Base-by-base conservation (phyloP, 2,113 vertebrate species). In the Pelobates fuscus region DNA sequence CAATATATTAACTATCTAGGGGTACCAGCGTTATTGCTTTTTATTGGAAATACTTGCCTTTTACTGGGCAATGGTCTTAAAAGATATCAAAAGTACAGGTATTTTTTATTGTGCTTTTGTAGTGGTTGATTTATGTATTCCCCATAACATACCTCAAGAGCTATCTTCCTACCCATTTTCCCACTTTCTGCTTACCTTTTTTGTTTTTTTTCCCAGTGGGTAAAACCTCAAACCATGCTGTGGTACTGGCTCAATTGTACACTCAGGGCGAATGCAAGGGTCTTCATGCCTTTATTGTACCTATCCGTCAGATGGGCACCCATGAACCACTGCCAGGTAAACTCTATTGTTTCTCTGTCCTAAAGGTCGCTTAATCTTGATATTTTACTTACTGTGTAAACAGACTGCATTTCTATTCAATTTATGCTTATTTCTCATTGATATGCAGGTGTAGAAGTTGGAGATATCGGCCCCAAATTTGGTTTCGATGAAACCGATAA, bases 381-480 rank as follows among this genome's bases (percentile, higher is more conserved):
- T 30, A 43, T 26, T 8, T 67, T 26, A 25, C 24, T 3, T 59
- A 2, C 12, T 17, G 15, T 14, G 7, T 27, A 37, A 37, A 6
- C 10, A 37, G 10, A 37, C 10, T 32, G 4, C 0, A 10, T 37
- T 37, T 37, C 10, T 58, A 2, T 60, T 58, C 11, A 11, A 10
- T 11, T 11, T 8, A 11, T 25, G 7, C 11, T 27, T 7, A 77
- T 7, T 63, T 0, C 0, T 49, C 44, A 1, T 18, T 4, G 10
- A 5, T 2, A 17, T 32, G 17, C 77, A 99, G 97, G 97, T 11
- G 92, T 99, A 60, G 92, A 93, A 0, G 92, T 99, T 24, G 97
- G 97, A 7, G 97, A 99, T 77, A 99, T 99, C 0, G 97, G 97
- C 5, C 97, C 97, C 11, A 99, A 99, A 70, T 99, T 99, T 82